Evolutionary conservation across 2,888 invertebrate genomes (phyloP).

Genomic region (Andrena bicolor): DNA sequence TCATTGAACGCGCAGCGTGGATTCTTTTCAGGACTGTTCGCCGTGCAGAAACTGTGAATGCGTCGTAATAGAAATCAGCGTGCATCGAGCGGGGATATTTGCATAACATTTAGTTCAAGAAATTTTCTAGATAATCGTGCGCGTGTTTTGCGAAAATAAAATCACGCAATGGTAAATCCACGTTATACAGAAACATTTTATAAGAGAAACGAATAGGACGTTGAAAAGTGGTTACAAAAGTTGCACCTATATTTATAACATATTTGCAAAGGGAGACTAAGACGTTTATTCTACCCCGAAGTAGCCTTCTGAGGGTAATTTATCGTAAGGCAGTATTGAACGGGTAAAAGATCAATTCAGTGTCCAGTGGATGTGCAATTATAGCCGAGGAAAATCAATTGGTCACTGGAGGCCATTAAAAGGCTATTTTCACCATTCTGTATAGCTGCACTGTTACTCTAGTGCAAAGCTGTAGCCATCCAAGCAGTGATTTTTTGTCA

Average conservation of each 20-base stretch:
- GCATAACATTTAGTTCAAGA: constrained; percentile 14
- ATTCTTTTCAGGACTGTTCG: constrained; percentile 40
- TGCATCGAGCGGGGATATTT: background rate
- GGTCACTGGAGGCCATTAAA: too few relatives aligned
- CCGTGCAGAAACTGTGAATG: constrained; percentile 20
- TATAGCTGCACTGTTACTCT: too few relatives aligned
- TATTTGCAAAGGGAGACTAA: too few relatives aligned
- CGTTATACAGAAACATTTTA: background rate
- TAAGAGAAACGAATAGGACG: background rate
- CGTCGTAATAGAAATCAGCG: constrained; percentile 30
- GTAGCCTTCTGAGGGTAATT: too few relatives aligned
- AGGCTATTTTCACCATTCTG: too few relatives aligned
- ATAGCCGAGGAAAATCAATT: background rate
- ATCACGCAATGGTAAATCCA: background rate
- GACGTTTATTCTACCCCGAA: too few relatives aligned
- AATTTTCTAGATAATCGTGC: background rate
- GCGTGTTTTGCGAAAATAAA: background rate
- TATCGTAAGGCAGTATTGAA: too few relatives aligned
- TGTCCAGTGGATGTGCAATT: too few relatives aligned
- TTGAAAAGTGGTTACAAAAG: constrained; percentile 6
- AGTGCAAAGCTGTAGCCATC: too few relatives aligned
- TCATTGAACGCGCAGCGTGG: constrained; percentile 36
- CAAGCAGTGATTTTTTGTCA: too few relatives aligned
- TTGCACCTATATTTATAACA: too few relatives aligned
- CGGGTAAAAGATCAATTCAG: too few relatives aligned